Evolutionary conservation across 2,888 invertebrate genomes (phyloP).

Genomic region (Eilema sororculum): DNA sequence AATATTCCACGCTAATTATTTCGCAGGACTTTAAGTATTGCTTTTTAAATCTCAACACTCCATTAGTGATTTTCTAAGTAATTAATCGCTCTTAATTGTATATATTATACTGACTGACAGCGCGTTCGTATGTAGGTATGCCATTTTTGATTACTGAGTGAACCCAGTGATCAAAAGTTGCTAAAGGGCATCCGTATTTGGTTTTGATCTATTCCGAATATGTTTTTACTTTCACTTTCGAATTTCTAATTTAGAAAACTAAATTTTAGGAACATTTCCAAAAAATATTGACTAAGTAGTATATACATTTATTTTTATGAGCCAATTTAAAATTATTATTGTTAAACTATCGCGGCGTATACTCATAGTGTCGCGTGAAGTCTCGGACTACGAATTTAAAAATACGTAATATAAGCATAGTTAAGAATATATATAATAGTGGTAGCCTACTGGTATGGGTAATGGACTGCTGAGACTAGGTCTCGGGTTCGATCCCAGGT

Average conservation of each 20-base stretch:
- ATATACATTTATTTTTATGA: not conserved
- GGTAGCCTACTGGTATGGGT: too few species aligned
- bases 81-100: slow-evolving; percentile 12
- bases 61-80: not conserved
- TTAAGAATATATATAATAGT: too few species aligned
- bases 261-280: not conserved
- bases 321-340: not conserved
- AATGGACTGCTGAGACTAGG: too few species aligned
- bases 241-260: not conserved
- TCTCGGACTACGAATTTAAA: too few species aligned
- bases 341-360: too few species aligned
- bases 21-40: slow-evolving; percentile 10
- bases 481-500: too few species aligned
- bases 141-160: not conserved
- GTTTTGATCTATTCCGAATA: not conserved
- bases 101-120: not conserved
- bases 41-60: slow-evolving; percentile 9
- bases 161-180: not conserved
- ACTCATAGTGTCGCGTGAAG: too few species aligned
- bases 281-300: not conserved
- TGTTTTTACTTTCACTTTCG: not conserved
- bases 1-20: slow-evolving; percentile 25
- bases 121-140: not conserved
- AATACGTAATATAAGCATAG: too few species aligned
- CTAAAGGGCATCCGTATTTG: not conserved